Percentiles rank a stretch among this genome's conserved stretches.
phyloP scores from a whole-genome alignment of 2,797 vertebrate species.

The Scolopax rusticola region DNA sequence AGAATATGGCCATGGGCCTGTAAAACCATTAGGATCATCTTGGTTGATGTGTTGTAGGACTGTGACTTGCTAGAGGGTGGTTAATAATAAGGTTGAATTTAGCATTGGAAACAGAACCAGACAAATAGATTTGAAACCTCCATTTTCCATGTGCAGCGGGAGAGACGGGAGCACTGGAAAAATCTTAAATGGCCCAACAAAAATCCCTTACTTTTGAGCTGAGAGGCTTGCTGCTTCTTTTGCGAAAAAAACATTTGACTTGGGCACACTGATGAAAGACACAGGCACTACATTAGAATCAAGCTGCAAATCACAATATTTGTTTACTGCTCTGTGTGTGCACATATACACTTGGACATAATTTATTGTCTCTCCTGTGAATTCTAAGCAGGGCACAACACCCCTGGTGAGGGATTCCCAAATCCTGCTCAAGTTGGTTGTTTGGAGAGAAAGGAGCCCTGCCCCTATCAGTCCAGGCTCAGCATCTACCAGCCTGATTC shows the following conservation, averaged over 20 bases:
- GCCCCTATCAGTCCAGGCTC: neutral
- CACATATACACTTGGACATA: neutral
- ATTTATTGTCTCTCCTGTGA: neutral
- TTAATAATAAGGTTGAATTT: neutral
- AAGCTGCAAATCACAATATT: neutral
- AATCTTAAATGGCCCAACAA: neutral
- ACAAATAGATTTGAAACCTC: neutral
- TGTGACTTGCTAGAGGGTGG: neutral
- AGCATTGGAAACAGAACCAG: neutral
- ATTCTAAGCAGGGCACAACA: neutral
- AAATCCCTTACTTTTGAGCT: neutral
- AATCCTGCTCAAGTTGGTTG: rapidly evolving
- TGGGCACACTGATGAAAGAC: neutral
- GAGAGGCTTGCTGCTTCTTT: neutral
- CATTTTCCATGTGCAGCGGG: neutral
- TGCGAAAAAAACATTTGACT: neutral
- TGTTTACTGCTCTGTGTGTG: neutral
- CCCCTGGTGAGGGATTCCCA: neutral
- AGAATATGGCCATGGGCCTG: neutral
- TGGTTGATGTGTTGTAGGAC: neutral
- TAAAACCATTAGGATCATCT: neutral
- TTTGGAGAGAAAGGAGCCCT: neutral
- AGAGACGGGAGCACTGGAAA: neutral
- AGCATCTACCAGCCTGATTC: neutral
- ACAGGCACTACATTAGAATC: neutral